phyloP scores from a whole-genome alignment of 2,113 vertebrate species.

The Genyomyrus donnyi region DNA sequence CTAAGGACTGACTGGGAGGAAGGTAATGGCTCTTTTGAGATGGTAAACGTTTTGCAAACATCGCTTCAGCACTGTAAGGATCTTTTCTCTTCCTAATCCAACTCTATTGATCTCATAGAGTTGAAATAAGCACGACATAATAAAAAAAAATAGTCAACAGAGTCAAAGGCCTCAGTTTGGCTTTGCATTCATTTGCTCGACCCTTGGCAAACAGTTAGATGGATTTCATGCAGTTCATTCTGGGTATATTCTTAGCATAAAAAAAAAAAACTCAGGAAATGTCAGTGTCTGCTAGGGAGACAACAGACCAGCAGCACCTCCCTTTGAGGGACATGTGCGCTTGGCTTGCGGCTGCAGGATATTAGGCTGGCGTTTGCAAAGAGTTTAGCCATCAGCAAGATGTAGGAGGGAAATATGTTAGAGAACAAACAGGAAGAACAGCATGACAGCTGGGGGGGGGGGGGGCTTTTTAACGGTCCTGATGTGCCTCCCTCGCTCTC shows the following conservation, averaged over 20 bases:
- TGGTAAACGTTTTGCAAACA: constrained; percentile 58
- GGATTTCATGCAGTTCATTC: background rate
- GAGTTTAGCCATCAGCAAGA: background rate
- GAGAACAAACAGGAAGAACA: background rate
- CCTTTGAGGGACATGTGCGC: background rate
- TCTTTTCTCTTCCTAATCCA: background rate
- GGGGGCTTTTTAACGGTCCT: constrained; percentile 46
- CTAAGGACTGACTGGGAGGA: constrained; percentile 50
- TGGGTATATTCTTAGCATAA: background rate
- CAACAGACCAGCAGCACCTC: background rate
- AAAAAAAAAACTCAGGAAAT: background rate
- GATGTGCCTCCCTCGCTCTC: constrained; percentile 9
- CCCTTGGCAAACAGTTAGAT: background rate
- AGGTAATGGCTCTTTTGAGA: constrained; percentile 53
- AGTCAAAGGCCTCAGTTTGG: background rate
- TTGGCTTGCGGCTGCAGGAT: background rate
- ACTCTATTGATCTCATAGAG: background rate
- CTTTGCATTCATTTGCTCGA: background rate
- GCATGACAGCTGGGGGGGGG: constrained; percentile 2
- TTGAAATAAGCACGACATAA: background rate
- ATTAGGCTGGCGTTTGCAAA: background rate
- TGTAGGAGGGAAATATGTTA: background rate
- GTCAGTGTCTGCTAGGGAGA: background rate
- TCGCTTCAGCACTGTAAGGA: background rate
- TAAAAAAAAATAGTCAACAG: background rate